Conservation (phyloP, 2,888 invertebrate species). For the Andrena marginata region DNA sequence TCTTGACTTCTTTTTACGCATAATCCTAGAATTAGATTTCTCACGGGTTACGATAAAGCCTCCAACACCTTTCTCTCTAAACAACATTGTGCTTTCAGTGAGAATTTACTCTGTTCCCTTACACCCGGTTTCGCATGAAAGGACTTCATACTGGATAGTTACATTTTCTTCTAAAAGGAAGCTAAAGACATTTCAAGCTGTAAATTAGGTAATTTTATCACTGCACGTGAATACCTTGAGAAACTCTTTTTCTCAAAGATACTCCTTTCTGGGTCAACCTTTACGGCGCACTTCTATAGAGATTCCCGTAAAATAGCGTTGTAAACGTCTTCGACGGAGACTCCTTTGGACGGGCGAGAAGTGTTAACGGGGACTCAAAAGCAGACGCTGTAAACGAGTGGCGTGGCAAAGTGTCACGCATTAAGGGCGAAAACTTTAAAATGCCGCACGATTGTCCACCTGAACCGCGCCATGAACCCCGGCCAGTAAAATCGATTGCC, state of each 20-base stretch:
- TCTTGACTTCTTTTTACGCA: too few species aligned
- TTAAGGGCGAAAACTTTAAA: background rate
- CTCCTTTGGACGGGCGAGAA: background rate
- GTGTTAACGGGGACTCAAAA: background rate
- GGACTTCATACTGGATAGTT: background rate
- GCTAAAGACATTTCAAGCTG: background rate
- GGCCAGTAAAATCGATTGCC: constrained; percentile 17
- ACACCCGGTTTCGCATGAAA: background rate
- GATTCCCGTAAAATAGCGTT: background rate
- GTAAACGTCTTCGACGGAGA: background rate
- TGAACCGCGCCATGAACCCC: background rate
- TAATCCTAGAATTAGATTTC: background rate
- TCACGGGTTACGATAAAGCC: background rate
- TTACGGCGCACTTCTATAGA: background rate
- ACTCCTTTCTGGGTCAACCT: background rate
- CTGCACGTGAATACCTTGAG: background rate
- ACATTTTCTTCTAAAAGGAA: background rate
- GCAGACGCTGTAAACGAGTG: background rate
- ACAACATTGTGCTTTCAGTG: background rate
- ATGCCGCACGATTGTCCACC: background rate
- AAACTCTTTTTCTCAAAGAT: background rate
- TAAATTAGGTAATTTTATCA: background rate
- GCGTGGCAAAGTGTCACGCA: background rate
- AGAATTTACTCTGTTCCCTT: background rate
- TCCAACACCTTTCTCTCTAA: background rate